Evolutionary conservation across 2,888 invertebrate genomes (phyloP).

Genomic region (Lithophane socia): DNA sequence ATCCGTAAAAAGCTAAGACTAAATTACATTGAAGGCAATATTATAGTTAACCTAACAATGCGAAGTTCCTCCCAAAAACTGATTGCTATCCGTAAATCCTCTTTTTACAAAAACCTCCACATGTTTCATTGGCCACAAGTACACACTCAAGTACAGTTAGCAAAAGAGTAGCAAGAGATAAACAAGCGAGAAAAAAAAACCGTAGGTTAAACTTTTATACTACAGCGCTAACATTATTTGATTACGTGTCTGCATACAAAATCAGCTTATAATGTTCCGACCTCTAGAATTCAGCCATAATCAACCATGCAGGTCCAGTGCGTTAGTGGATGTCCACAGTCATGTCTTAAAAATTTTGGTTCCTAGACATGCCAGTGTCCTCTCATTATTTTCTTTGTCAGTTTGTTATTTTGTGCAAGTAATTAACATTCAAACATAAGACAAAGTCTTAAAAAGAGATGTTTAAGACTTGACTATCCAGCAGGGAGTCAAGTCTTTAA

Average conservation of each 20-base stretch:
- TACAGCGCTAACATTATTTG: not conserved
- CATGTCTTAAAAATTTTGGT: too few species aligned
- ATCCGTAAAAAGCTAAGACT: not conserved
- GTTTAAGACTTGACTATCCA: not conserved
- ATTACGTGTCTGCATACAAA: not conserved
- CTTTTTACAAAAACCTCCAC: constrained; percentile 32
- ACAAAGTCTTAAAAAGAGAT: not conserved
- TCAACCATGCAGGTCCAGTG: not conserved
- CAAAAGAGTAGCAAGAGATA: not conserved
- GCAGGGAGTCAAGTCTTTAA: too few species aligned
- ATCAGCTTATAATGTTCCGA: not conserved
- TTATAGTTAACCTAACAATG: constrained; percentile 7
- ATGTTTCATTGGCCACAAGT: constrained; percentile 49
- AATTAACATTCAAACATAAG: not conserved
- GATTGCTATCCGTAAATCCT: constrained; percentile 42
- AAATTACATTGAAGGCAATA: not conserved
- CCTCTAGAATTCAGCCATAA: not conserved
- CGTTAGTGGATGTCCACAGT: not conserved
- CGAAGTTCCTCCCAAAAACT: constrained; percentile 17
- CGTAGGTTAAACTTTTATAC: not conserved
- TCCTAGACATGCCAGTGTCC: too few species aligned
- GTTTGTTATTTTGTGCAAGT: too few species aligned
- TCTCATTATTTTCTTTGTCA: too few species aligned
- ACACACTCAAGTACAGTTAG: constrained; percentile 16
- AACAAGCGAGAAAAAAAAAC: not conserved